A percentile compares a stretch with the other conserved stretches of the same genome.
Conservation (phyloP, 2,113 vertebrate genomes). For the Pseudopipra pipra region DNA sequence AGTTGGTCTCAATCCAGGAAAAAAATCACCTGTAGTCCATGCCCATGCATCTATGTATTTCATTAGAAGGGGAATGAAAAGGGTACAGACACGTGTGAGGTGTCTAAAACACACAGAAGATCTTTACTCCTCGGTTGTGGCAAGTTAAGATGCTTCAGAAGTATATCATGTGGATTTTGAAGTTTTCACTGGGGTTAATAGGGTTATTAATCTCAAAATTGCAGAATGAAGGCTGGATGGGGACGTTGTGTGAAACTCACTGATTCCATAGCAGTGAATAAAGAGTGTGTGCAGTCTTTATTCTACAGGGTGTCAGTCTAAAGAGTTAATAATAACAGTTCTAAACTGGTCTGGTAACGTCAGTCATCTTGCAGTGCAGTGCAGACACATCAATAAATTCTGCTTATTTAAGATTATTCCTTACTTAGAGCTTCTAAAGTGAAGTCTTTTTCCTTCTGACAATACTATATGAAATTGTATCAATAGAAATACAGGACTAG, state of each 20-base stretch:
- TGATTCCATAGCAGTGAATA: neutral
- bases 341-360: neutral
- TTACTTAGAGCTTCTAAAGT: neutral
- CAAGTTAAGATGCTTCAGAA: neutral
- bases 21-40: neutral
- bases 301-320: neutral
- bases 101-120: neutral
- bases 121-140: neutral
- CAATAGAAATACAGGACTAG: neutral
- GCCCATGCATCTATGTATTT: fast-evolving
- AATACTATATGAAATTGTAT: neutral
- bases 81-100: fast-evolving
- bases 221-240: neutral
- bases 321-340: neutral
- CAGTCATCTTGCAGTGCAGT: neutral
- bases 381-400: neutral
- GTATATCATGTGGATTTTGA: fast-evolving
- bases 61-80: neutral
- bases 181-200: neutral
- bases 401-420: neutral
- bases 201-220: neutral
- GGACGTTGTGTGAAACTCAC: neutral
- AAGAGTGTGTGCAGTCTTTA: neutral
- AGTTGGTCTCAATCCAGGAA: neutral
- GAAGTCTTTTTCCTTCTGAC: neutral